Evolutionary conservation across 1,140 invertebrate species (phyloP), one percentile per base, ranked within the genome.

Genomic region (Mamestra configurata): DNA sequence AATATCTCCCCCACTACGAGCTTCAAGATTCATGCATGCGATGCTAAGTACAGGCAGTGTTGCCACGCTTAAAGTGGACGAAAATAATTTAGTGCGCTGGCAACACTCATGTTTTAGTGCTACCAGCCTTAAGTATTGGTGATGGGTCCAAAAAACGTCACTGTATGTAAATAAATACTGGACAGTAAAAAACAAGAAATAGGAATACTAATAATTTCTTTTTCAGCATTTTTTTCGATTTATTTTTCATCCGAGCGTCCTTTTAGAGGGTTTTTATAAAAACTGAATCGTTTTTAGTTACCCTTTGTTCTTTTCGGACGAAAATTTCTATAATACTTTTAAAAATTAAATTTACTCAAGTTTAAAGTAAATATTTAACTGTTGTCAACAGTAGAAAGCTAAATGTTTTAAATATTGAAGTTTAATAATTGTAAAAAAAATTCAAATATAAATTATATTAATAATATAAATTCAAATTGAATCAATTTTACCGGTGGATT

Each of bases 191-290:
- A 24, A 55, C 24, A n/a, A 20, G 6, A 70, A 72, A 53, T 84
- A 80, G 76, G 78, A 20, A 55, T 53, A 80, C 76, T 83, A 78
- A 86, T 82, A 8, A 78, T 81, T 84, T 86, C 79, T 83, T 83
- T 86, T 86, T 78, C 85, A 84, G 85, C 78, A 79, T 72, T 80
- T 57, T 75, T 81, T 59, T 37, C 20, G 72, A 80, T 80, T 76
- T 79, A 51, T 71, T 15, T 68, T 71, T n/a, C 4, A n/a, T 46
- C 64, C 27, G 22, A 46, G 6, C 40, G 4, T 43, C 11, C 11
- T 8, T 61, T 35, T 31, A 35, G 22, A 57, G 24, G 13, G 27
- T 15, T 35, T 61, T 61, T 35, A 8, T 15, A 27, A 59, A 27
- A 15, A 15, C 37, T 40, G 10, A 40, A 40, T 40, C 37, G 37